Percentiles rank a stretch among this genome's conserved stretches.
phyloP scores from a whole-genome alignment of 1,140 invertebrate species.

The Leptinotarsa lineolata region DNA sequence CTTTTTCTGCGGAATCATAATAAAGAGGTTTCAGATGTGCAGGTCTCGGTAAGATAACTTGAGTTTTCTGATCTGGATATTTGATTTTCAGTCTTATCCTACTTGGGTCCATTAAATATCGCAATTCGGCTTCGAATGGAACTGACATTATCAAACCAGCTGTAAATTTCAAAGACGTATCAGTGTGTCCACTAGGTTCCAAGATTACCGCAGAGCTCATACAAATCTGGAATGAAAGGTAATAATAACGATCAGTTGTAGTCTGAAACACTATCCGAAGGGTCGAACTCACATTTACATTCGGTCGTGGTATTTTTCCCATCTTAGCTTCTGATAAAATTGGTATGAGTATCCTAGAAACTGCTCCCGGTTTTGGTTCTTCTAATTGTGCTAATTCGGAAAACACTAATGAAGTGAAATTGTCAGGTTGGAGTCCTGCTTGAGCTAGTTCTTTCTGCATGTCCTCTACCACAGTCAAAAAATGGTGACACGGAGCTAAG shows the following conservation, averaged over 20 bases:
- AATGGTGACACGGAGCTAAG: slow-evolving; percentile 59
- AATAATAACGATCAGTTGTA: slow-evolving; percentile 8
- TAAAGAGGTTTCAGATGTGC: slow-evolving; percentile 68
- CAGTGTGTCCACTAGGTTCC: slow-evolving; percentile 80
- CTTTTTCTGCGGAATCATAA: slow-evolving; percentile 43
- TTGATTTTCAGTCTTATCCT: slow-evolving; percentile 82
- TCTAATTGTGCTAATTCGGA: slow-evolving; percentile 75
- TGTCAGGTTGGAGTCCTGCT: slow-evolving; percentile 67
- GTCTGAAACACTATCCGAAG: background rate
- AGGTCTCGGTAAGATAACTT: slow-evolving; percentile 77
- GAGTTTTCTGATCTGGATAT: slow-evolving; percentile 89
- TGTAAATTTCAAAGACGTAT: slow-evolving; percentile 89
- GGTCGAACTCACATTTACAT: slow-evolving; percentile 58
- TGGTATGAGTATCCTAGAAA: slow-evolving; percentile 80
- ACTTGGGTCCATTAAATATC: slow-evolving; percentile 74
- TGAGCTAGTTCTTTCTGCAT: slow-evolving; percentile 48
- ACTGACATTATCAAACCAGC: slow-evolving; percentile 88
- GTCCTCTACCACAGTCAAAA: slow-evolving; percentile 54
- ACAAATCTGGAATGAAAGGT: slow-evolving; percentile 60
- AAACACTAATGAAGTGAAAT: slow-evolving; percentile 80
- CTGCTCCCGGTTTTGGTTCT: slow-evolving; percentile 83
- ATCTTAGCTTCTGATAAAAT: slow-evolving; percentile 70
- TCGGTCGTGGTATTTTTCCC: slow-evolving; percentile 65
- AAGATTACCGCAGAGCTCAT: slow-evolving; percentile 82
- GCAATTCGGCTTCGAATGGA: slow-evolving; percentile 82